These are phyloP conservation scores for Xestia sexstrigata DNA, from an alignment of 2,888 invertebrate genomes.

Conservation along the genomic window DNA sequence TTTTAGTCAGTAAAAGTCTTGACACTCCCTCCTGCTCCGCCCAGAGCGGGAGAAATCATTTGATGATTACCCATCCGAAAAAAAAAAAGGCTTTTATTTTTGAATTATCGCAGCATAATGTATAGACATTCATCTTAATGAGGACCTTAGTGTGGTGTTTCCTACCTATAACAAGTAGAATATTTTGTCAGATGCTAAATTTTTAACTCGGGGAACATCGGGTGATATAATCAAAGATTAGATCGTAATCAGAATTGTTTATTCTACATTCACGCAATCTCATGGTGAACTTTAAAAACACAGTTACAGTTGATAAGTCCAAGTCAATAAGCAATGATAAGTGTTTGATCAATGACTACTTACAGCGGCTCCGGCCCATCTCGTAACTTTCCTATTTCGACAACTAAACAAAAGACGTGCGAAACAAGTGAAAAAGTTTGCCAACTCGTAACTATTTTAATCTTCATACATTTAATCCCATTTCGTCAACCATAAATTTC, in stretches of 20 bases:
- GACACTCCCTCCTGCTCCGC: too few species aligned
- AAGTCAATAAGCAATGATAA: slow-evolving; percentile 46
- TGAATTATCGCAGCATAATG: background rate
- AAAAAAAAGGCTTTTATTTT: background rate
- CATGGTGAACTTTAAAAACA: slow-evolving; percentile 54
- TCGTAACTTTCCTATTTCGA: too few species aligned
- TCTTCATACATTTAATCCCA: too few species aligned
- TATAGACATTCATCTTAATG: background rate
- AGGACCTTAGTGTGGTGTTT: background rate
- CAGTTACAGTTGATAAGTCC: slow-evolving; percentile 46
- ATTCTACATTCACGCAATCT: slow-evolving; percentile 72
- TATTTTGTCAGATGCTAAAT: background rate
- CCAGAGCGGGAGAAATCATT: too few species aligned
- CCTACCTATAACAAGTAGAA: background rate
- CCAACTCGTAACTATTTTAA: too few species aligned
- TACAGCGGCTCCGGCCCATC: too few species aligned
- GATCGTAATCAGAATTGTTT: slow-evolving; percentile 71
- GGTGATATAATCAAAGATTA: slow-evolving; percentile 55
- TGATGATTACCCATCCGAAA: too few species aligned
- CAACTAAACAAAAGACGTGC: too few species aligned
- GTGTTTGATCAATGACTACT: slow-evolving; percentile 56
- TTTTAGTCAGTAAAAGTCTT: too few species aligned
- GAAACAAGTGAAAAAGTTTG: too few species aligned
- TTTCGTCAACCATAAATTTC: too few species aligned
- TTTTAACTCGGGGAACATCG: background rate